A percentile compares a stretch with the other conserved stretches of the same genome.
Evolutionary conservation across 2,113 vertebrate species (phyloP).

Genomic region (Epinephelus fuscoguttatus): DNA sequence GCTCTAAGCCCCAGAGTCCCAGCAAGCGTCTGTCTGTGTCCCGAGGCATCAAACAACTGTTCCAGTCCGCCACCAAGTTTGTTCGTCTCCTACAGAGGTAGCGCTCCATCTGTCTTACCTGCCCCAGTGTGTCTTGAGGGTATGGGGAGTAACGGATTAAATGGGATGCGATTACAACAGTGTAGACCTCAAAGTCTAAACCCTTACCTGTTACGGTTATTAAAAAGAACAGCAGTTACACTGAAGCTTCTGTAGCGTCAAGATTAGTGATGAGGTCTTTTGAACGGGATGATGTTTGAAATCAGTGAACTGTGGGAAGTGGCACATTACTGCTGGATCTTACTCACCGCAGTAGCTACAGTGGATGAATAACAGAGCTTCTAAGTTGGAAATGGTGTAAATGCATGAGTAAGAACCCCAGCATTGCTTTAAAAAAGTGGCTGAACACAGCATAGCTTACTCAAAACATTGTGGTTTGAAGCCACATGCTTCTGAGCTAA

Average conservation of each 20-base stretch:
- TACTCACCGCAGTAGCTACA: not conserved
- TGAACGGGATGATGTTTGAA: constrained; percentile 25
- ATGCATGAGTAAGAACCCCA: not conserved
- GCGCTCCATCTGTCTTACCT: constrained; percentile 42
- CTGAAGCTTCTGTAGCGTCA: constrained; percentile 31
- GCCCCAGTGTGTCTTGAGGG: constrained; percentile 31
- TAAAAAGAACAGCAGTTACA: constrained; percentile 50
- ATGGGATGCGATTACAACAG: constrained; percentile 39
- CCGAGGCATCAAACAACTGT: constrained; percentile 86
- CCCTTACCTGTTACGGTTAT: constrained; percentile 29
- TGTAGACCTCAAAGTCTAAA: constrained; percentile 28
- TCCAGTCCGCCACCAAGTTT: constrained; percentile 87
- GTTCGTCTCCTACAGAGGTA: constrained; percentile 87
- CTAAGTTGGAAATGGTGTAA: not conserved
- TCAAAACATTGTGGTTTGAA: not conserved
- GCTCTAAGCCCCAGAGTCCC: constrained; percentile 72
- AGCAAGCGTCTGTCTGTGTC: constrained; percentile 83
- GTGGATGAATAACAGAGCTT: not conserved
- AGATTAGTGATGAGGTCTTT: constrained; percentile 22
- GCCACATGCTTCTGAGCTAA: too few relatives aligned
- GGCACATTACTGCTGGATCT: not conserved
- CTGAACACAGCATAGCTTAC: not conserved
- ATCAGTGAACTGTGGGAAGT: constrained; percentile 14
- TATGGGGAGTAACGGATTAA: constrained; percentile 19
- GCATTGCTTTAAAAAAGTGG: not conserved